Evolutionary conservation across 2,797 vertebrate genomes (phyloP), one percentile per base, ranked within the genome.

Genomic region (Myotis vivesi): DNA sequence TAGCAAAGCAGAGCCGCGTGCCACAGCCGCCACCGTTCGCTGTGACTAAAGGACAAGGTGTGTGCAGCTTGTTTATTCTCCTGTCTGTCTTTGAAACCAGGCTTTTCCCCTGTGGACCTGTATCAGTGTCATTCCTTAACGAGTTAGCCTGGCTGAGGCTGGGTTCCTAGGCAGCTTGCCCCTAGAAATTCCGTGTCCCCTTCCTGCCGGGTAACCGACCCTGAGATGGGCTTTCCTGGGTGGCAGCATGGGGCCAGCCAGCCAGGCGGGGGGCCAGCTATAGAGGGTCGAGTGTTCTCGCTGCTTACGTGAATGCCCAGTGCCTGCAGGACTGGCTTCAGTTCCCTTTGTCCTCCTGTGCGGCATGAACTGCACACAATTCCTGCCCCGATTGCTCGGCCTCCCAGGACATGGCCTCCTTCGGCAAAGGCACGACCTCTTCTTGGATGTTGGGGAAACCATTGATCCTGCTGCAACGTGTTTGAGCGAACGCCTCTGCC

Each of bases 211-310:
- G 33, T 80, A 91, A 62, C 62, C 19, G 38, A 7, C 22, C 23
- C 0, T 38, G 11, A 92, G 92, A 93, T 75, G 87, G 51, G 20
- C 1, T 41, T 49, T 96, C 46, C n/a, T 96, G 80, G 44, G 62
- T 80, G 93, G 83, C 86, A 90, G 77, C 0, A 0, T 12, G 1
- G 49, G 72, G 59, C 23, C 17, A 10, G 19, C 68, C 85, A 92
- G 3, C 49, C 77, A 97, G 84, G 79, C 94, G 96, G 92, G 92
- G 91, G 91, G 86, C 66, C 33, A 80, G 13, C 62, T 51, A n/a
- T 55, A 89, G 59, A 49, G n/a, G 89, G 72, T 10, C 33, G 0
- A 80, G 0, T 0, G 83, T 30, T 11, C 79, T 51, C 95, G 81
- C 33, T 82, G 49, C 91, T 73, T 0, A 0, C 73, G 23, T 80